A percentile compares a stretch with the other conserved stretches of the same genome.
Evolutionary conservation across 35 echinoderm and acorn worm genomes (phyloP).

Genomic region (Chiridota heheva): DNA sequence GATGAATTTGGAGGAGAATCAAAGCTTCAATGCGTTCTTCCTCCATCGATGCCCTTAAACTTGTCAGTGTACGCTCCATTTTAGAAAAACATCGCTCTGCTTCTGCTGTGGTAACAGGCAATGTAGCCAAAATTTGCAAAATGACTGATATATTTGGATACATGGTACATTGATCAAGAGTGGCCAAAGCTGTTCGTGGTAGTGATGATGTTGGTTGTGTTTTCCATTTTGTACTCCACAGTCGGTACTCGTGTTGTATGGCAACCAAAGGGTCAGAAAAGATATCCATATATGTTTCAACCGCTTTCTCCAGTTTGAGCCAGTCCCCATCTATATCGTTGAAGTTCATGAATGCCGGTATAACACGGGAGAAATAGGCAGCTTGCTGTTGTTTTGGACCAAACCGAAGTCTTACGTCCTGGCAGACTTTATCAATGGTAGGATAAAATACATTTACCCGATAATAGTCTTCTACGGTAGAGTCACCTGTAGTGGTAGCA

Average conservation of each 20-base stretch:
- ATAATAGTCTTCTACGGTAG: not conserved
- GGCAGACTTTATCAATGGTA: not conserved
- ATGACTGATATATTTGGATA: not conserved
- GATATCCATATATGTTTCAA: conserved; percentile 1
- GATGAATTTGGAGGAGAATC: not conserved
- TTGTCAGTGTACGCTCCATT: not conserved
- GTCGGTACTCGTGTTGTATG: not conserved
- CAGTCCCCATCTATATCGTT: conserved; percentile 5
- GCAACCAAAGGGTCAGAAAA: conserved; percentile 11
- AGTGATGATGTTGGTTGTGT: not conserved
- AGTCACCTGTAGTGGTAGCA: not conserved
- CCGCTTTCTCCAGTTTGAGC: conserved; percentile 12
- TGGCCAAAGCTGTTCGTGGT: conserved; percentile 3
- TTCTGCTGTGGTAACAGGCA: conserved; percentile 10
- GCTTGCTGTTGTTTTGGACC: conserved; percentile 13
- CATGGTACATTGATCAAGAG: conserved; percentile 13
- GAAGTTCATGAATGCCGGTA: conserved; percentile 32
- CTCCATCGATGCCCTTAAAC: conserved; percentile 9
- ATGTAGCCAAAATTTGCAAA: conserved; percentile 19
- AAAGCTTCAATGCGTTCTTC: not conserved
- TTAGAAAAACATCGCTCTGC: conserved; percentile 9
- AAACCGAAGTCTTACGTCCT: not conserved
- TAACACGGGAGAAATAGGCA: not conserved
- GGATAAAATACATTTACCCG: not conserved
- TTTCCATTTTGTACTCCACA: conserved; percentile 12